Base-by-base conservation (phyloP, 2,113 vertebrate genomes). In the Smithornis capensis region DNA sequence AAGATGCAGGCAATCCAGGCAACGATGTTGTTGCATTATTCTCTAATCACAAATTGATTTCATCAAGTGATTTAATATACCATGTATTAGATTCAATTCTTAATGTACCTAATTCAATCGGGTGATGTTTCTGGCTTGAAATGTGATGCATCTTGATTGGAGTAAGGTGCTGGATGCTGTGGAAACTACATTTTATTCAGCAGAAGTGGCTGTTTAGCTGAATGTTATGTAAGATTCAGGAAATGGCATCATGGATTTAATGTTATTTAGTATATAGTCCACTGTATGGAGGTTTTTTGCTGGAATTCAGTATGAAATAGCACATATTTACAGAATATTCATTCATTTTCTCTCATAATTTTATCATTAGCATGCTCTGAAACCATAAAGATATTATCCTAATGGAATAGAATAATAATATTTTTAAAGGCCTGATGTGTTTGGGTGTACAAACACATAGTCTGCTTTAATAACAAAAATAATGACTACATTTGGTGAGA, bases 51-150 rank as follows among this genome's bases (percentile, higher is more conserved):
- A 75, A 33, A 42, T 77, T 83, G 83, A 94, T 87, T 96, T 92
- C 28, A 57, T 65, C 6, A 22, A 40, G 50, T 95, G 93, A 95
- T 96, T 95, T 96, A 95, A 80, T 95, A 60, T 62, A 12, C 55
- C n/a, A 21, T 67, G 38, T 80, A 89, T 93, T 86, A 92, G 71
- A 87, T 89, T 94, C 85, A 90, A 21, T 73, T 80, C 91, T 84
- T 95, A 91, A 93, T 96, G 62, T 78, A 65, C 63, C 23, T 97
- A 87, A 96, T 95, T 84, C 56, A 78, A 71, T 88, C 64, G 63
- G 45, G 23, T 53, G 89, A 59, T 81, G 35, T 85, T 91, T 97
- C 81, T 95, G 47, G 22, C 86, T 94, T 57, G 83, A 70, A 79
- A 94, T 59, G 83, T 90, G 89, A 88, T 92, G 55, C 33, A 84